Evolutionary conservation across 2,797 vertebrate species (phyloP), one percentile per base, ranked within the genome.

Genomic region (Podargus strigoides): DNA sequence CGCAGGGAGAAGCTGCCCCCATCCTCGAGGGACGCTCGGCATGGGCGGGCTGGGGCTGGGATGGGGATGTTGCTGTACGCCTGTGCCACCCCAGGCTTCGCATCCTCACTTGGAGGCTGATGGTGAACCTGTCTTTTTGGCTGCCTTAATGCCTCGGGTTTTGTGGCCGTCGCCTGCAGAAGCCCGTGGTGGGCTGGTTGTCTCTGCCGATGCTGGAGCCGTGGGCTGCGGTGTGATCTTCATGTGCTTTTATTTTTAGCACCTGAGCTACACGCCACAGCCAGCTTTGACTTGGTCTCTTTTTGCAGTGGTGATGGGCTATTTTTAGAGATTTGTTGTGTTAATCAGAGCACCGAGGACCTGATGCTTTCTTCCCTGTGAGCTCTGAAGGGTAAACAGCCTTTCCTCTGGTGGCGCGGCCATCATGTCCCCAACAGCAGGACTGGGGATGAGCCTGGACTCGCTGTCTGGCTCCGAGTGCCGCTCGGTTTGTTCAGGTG

Each of bases 161-260:
- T 19, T 14, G 23, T 8, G 37, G 36, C 62, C 9, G 0, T 16
- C 1, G 3, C 79, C 50, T 3, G 1, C 42, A 17, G 59, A 56
- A 70, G 78, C 78, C 68, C 0, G 4, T 6, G 18, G 26, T 3
- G 9, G 46, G 63, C 30, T 2, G 5, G 39, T 27, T 60, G 47
- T 74, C 44, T 44, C 62, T 44, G 76, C 49, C 42, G 36, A 30
- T 6, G 10, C 64, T 23, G 39, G 68, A 66, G 79, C 7, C 3
- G 6, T 28, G 70, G 72, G 21, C 56, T 47, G 55, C 37, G 27
- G 85, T 18, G 4, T 85, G 88, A 94, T 82, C 83, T 69, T 84
- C 83, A 47, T 59, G 69, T 77, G 84, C 73, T 49, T 86, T 95
- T 95, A 95, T 96, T 96, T 96, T 93, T 97, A 95, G 96, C 75